A percentile compares a stretch with the other conserved stretches of the same genome.
Conservation (phyloP, 2,888 invertebrate species). For the Gortyna flavago region DNA sequence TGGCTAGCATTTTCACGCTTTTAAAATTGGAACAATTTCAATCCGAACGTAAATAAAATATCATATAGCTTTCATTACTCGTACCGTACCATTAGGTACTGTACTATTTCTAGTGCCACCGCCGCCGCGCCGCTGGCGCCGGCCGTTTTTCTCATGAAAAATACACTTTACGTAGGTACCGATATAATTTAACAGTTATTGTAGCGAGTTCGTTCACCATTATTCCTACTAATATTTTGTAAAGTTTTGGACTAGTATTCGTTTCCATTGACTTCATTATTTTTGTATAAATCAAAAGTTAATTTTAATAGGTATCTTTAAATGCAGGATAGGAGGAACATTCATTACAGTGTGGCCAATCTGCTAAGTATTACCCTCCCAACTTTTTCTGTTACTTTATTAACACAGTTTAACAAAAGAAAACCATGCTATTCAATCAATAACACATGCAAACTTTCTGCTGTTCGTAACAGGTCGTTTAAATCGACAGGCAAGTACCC, state of each 20-base stretch:
- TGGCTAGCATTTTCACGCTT: constrained; percentile 6
- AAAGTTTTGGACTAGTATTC: background rate
- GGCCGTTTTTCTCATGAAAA: background rate
- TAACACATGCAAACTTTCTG: constrained; percentile 35
- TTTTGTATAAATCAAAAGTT: background rate
- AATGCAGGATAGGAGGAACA: background rate
- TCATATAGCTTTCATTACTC: constrained; percentile 13
- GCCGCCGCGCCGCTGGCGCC: background rate
- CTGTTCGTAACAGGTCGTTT: constrained; percentile 34
- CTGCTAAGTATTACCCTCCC: background rate
- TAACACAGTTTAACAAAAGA: background rate
- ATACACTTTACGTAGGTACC: background rate
- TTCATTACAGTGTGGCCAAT: background rate
- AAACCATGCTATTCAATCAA: constrained; percentile 6
- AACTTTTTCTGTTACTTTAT: background rate
- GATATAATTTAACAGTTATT: background rate
- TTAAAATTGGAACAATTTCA: constrained; percentile 30
- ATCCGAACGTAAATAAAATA: constrained; percentile 12
- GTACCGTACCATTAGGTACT: constrained; percentile 1
- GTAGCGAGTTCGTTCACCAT: background rate
- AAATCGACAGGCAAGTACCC: constrained; percentile 38
- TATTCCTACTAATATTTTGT: background rate
- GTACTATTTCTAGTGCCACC: background rate
- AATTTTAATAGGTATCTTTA: background rate
- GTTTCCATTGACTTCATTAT: background rate